Evolutionary conservation across 1,140 invertebrate genomes (phyloP), one percentile per base, ranked within the genome.

Genomic region (Drosophila saltans): DNA sequence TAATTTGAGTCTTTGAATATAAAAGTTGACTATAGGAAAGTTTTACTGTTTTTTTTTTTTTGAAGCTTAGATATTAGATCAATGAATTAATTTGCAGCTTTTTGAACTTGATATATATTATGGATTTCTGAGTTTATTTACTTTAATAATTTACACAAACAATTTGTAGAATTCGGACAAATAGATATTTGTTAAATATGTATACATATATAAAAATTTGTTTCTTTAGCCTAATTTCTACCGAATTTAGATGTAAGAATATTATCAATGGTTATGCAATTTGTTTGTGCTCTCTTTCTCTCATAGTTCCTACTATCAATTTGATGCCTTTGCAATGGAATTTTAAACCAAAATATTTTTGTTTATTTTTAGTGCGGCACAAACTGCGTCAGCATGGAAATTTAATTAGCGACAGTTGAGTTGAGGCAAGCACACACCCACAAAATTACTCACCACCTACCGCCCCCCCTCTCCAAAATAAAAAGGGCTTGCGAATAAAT

Each of bases 371-470:
- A 89, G 84, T 81, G 58, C 52, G 57, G 41, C 56, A 64, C 56
- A 64, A 78, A 72, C 81, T 84, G 80, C 80, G 78, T 89, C 84
- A 89, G 80, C 84, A 69, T 70, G 71, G 78, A 89, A 89, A 84
- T 89, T 89, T 81, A 89, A 89, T 89, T 89, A 89, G 78, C 80
- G 78, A 84, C 84, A 78, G 57, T 65, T 76, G 74, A 89, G 66
- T 89, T 76, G 71, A 80, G 69, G 60, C 69, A 72, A 43, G 43
- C 65, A 66, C 36, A 66, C 64, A 55, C 65, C 82, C 69, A 62
- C 64, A 72, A 71, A 40, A 61, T 36, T 36, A 36, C 33, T 7
- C 6, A 36, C 33, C 16, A 16, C 16, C 16, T 16, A 16, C 16
- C 16, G 16, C 16, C 16, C 16, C 16, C 16, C 16, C 0, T 16